Evolutionary conservation across 2,797 vertebrate genomes (phyloP).

Genomic region (Darevskia mixta): DNA sequence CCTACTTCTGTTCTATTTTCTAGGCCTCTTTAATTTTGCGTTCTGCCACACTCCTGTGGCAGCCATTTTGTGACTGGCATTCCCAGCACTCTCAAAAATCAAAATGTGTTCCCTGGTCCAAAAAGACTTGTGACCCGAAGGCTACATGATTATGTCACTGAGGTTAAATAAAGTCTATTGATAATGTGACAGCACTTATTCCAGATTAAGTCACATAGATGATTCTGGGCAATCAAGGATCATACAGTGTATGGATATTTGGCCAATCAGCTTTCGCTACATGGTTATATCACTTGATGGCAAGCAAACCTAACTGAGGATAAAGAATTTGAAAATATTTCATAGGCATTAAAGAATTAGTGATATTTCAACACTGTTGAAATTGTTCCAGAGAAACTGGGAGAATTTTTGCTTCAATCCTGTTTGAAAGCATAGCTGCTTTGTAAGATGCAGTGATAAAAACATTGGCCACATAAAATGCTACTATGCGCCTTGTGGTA

Average conservation of each 20-base stretch:
- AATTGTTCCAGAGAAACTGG: not conserved
- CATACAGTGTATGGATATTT: not conserved
- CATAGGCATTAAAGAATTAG: not conserved
- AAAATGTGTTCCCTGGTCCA: no score
- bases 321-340: slow-evolving; percentile 11
- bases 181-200: not conserved
- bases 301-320: not conserved
- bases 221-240: not conserved
- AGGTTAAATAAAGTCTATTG: not conserved
- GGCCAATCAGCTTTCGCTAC: not conserved
- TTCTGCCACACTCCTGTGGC: no score
- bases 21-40: no score
- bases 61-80: no score
- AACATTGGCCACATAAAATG: slow-evolving; percentile 10
- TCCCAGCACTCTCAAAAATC: no score
- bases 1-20: no score
- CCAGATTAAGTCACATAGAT: not conserved
- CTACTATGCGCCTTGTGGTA: not conserved
- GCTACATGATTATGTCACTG: not conserved
- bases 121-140: no score
- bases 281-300: not conserved
- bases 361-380: not conserved
- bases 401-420: not conserved
- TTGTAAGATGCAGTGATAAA: not conserved
- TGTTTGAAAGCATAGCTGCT: not conserved